Evolutionary conservation across 2,888 invertebrate genomes (phyloP).

Genomic region (Lissocephala sabroskyi): DNA sequence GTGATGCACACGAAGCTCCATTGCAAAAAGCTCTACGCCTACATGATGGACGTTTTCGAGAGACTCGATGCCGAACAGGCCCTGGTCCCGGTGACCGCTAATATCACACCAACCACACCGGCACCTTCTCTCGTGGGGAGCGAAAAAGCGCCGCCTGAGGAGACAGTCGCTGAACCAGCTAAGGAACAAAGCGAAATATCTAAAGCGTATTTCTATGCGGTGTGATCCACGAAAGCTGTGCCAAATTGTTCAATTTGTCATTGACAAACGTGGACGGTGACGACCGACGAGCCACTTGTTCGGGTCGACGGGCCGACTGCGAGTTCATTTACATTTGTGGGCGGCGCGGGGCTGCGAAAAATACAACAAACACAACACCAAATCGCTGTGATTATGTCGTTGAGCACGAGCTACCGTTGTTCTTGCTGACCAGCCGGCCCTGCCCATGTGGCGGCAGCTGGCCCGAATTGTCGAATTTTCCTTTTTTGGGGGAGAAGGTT

Average conservation of each 20-base stretch:
- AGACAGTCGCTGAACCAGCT: not conserved
- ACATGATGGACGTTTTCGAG: no score
- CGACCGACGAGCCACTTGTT: no score
- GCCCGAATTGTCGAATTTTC: no score
- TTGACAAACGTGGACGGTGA: constrained; percentile 7
- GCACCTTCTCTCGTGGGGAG: no score
- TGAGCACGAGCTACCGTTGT: constrained; percentile 4
- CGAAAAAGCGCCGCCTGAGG: not conserved
- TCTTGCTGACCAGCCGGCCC: constrained; percentile 28
- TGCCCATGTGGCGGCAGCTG: constrained; percentile 47
- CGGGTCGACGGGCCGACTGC: no score
- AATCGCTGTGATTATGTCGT: constrained; percentile 38
- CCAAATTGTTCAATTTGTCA: constrained; percentile 49
- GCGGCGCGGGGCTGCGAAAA: not conserved
- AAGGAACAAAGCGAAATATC: not conserved
- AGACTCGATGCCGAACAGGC: no score
- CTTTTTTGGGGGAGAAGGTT: no score
- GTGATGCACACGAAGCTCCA: no score
- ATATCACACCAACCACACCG: no score
- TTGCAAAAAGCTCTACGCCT: no score
- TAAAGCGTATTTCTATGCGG: no score
- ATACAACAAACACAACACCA: constrained; percentile 8
- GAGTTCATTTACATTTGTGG: constrained; percentile 40
- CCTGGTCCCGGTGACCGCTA: no score
- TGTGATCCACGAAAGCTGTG: constrained; percentile 7